Evolutionary conservation across 2,113 vertebrate species (phyloP).

Genomic region (Narcine bancroftii): DNA sequence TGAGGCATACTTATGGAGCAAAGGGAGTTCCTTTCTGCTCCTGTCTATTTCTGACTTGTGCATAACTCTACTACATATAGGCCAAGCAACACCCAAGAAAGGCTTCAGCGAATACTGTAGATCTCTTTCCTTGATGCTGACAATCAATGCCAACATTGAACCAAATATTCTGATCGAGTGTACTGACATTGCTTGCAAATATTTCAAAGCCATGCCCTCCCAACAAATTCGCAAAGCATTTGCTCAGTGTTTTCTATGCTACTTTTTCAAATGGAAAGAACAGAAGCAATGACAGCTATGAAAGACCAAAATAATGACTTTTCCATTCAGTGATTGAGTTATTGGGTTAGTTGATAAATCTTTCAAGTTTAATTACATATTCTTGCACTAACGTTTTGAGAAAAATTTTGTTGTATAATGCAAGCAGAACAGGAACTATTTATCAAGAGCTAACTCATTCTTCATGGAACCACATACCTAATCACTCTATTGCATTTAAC

Average conservation of each 20-base stretch:
- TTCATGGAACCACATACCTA: not conserved
- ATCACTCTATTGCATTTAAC: not conserved
- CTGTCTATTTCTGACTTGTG: not conserved
- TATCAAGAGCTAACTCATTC: not conserved
- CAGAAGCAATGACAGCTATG: not conserved
- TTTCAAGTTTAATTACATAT: not conserved
- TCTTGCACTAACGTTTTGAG: not conserved
- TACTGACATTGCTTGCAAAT: not conserved
- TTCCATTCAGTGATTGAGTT: not conserved
- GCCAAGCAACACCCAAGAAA: not conserved
- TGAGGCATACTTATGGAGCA: not conserved
- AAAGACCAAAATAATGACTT: not conserved
- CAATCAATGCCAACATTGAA: not conserved
- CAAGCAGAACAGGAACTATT: not conserved
- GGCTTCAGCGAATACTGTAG: not conserved
- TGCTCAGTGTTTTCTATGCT: not conserved
- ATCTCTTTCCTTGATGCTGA: not conserved
- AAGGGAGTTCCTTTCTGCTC: not conserved
- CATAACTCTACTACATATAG: not conserved
- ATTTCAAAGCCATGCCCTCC: not conserved
- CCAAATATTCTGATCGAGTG: not conserved
- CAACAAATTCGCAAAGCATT: not conserved
- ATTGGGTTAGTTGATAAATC: slow-evolving; percentile 15
- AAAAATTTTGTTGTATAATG: not conserved
- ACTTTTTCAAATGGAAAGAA: not conserved